A percentile compares a stretch with the other conserved stretches of the same genome.
Evolutionary conservation across 2,113 vertebrate genomes (phyloP).

Genomic region (Nerophis ophidion): DNA sequence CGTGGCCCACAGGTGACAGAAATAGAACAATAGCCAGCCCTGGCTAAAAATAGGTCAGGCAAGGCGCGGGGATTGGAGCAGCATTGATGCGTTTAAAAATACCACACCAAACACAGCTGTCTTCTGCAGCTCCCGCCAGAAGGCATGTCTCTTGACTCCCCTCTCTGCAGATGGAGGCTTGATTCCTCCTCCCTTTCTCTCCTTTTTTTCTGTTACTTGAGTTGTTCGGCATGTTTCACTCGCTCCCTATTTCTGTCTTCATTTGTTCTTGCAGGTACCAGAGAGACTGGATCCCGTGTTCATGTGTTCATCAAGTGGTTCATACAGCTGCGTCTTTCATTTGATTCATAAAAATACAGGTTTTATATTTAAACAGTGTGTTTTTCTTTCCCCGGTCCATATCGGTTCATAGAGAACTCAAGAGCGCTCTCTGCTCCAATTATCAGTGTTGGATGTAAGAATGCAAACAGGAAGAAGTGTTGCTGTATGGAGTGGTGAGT

Average conservation of each 20-base stretch:
- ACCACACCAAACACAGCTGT: conserved; percentile 99
- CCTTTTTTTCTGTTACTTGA: conserved; percentile 16
- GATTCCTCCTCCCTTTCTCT: conserved; percentile 30
- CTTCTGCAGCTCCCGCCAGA: conserved; percentile 81
- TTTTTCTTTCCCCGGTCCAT: background rate
- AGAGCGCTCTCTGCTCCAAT: no score
- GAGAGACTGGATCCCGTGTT: conserved; percentile 18
- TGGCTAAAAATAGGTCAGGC: conserved; percentile 99
- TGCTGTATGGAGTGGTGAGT: no score
- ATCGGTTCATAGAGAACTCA: background rate
- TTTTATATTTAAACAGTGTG: background rate
- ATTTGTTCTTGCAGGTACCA: conserved; percentile 50
- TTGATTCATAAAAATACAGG: conserved; percentile 22
- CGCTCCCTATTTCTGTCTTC: conserved; percentile 46
- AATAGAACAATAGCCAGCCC: conserved; percentile 99
- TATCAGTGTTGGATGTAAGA: no score
- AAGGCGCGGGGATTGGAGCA: conserved; percentile 93
- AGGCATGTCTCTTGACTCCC: conserved; percentile 71
- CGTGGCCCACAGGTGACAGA: conserved; percentile 93
- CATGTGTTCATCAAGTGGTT: conserved; percentile 13
- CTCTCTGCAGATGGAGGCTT: conserved; percentile 65
- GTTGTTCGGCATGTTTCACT: conserved; percentile 48
- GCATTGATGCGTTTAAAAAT: conserved; percentile 99
- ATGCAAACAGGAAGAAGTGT: no score
- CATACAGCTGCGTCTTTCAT: conserved; percentile 3